phyloP scores from a whole-genome alignment of 2,113 vertebrate species.

The Catharus minimus region DNA sequence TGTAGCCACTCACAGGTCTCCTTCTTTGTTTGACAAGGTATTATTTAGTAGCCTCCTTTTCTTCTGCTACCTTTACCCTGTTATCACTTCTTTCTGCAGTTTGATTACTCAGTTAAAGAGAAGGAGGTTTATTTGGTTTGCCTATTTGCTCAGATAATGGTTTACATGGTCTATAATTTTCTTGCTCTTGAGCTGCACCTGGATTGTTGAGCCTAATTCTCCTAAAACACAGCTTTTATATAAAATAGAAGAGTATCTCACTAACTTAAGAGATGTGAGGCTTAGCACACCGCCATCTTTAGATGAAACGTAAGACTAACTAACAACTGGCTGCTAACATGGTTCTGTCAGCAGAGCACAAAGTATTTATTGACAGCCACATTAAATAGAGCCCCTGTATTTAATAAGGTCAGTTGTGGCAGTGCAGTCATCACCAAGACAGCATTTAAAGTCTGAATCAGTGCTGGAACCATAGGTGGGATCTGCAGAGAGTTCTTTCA shows the following conservation, averaged over 20 bases:
- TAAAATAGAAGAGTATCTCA: background rate
- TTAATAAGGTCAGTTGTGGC: background rate
- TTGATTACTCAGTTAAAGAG: background rate
- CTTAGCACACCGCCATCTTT: background rate
- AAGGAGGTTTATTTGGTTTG: background rate
- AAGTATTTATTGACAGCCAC: background rate
- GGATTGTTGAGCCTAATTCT: background rate
- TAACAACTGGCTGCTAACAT: background rate
- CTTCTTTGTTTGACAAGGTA: background rate
- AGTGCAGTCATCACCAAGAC: background rate
- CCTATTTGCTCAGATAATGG: background rate
- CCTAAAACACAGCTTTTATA: background rate
- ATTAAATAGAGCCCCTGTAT: background rate
- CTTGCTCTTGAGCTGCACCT: background rate
- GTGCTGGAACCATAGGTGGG: background rate
- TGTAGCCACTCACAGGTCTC: background rate
- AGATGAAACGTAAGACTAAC: background rate
- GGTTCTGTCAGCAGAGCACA: background rate
- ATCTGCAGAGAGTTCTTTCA: background rate
- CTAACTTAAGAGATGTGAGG: background rate
- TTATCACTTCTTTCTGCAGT: background rate
- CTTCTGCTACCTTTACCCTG: conserved; percentile 33
- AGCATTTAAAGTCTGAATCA: background rate
- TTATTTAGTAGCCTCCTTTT: conserved; percentile 21
- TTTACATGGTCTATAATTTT: background rate